Conservation (phyloP, 2,888 invertebrate genomes). For the Lutraria lutraria region DNA sequence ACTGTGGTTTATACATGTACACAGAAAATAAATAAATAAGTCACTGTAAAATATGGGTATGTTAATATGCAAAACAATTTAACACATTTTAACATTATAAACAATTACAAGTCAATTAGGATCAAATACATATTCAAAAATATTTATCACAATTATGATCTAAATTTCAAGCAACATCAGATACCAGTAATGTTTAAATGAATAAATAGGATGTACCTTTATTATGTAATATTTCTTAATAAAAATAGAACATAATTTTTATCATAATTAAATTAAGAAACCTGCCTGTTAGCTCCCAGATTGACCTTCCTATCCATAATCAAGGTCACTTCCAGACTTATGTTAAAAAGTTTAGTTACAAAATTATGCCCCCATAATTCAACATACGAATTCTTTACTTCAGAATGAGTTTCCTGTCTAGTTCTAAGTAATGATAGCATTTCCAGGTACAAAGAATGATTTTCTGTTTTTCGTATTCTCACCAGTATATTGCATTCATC, state of each 20-base stretch:
- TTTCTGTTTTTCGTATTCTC: constrained; percentile 6
- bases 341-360: neutral
- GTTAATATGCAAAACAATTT: too few species aligned
- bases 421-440: neutral
- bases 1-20: too few species aligned
- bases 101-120: too few species aligned
- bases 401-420: neutral
- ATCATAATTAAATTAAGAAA: neutral
- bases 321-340: neutral
- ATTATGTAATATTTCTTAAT: too few species aligned
- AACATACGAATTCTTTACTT: neutral
- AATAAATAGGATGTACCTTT: too few species aligned
- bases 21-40: too few species aligned
- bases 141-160: too few species aligned
- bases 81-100: too few species aligned
- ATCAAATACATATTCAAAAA: too few species aligned
- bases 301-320: neutral
- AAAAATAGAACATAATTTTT: neutral
- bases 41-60: too few species aligned
- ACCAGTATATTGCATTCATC: constrained; percentile 8
- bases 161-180: too few species aligned
- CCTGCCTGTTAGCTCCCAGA: constrained; percentile 1
- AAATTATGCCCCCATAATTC: neutral
- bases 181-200: too few species aligned
- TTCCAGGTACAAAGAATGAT: neutral